phyloP scores from a whole-genome alignment of 2,888 invertebrate species.

The Leptinotarsa tumamoca region DNA sequence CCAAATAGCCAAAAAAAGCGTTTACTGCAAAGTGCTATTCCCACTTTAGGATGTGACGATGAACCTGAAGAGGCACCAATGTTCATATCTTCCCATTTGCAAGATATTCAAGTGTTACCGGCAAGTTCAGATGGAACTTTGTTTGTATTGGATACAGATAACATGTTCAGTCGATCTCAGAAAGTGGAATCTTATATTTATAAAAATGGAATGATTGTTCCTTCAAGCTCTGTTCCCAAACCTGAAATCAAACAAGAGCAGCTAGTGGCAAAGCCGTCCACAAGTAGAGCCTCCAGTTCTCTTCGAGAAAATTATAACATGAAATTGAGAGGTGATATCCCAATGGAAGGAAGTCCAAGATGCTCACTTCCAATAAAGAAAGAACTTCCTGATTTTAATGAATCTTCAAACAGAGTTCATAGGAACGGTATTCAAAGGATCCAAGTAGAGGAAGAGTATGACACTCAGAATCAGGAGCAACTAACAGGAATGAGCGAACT shows the following conservation, averaged over 20 bases:
- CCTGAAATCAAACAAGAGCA: slow-evolving; percentile 32
- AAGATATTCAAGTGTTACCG: slow-evolving; percentile 58
- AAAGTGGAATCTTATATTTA: slow-evolving; percentile 60
- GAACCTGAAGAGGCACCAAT: slow-evolving; percentile 37
- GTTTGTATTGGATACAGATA: slow-evolving; percentile 61
- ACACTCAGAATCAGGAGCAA: slow-evolving; percentile 20
- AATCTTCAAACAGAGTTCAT: slow-evolving; percentile 2
- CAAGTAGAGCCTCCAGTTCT: slow-evolving; percentile 26
- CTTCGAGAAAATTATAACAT: background rate
- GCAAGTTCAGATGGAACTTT: slow-evolving; percentile 61
- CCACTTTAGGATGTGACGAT: slow-evolving; percentile 65
- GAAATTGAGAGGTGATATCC: background rate
- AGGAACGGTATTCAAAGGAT: slow-evolving; percentile 23
- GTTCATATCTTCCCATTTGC: slow-evolving; percentile 38
- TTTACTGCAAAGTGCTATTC: slow-evolving; percentile 70
- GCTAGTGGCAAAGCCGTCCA: slow-evolving; percentile 38
- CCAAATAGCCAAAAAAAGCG: slow-evolving; percentile 70
- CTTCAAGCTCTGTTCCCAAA: slow-evolving; percentile 41
- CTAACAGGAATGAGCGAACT: slow-evolving; percentile 22
- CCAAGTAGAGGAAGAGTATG: slow-evolving; percentile 24
- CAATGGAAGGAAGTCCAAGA: background rate
- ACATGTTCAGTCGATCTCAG: slow-evolving; percentile 53
- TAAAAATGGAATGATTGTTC: slow-evolving; percentile 59
- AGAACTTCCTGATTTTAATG: slow-evolving; percentile 5
- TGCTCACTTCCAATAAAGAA: slow-evolving; percentile 6